phyloP scores from a whole-genome alignment of 1,140 invertebrate genomes.

The Lepeophtheirus salmonis region DNA sequence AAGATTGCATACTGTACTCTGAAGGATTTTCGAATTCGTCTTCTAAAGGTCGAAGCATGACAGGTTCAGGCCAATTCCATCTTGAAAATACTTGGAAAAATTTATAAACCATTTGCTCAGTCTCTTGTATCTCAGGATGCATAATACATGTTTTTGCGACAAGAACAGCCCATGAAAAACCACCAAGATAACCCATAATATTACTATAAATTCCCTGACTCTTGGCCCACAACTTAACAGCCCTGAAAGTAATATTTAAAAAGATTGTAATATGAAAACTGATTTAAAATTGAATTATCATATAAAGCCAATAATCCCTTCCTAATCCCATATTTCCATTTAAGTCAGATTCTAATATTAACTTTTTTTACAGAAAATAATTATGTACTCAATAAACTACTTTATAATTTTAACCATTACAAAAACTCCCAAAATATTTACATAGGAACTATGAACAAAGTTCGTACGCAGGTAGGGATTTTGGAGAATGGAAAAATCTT shows the following conservation, averaged over 20 bases:
- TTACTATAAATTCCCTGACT: slow-evolving; percentile 15
- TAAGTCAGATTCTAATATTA: too few relatives aligned
- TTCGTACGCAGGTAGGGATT: too few relatives aligned
- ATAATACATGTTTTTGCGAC: slow-evolving; percentile 12
- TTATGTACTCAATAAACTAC: too few relatives aligned
- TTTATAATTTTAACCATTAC: too few relatives aligned
- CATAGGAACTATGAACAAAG: too few relatives aligned
- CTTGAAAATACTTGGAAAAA: slow-evolving; percentile 4
- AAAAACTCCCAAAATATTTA: too few relatives aligned
- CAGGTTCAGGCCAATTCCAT: slow-evolving; percentile 12
- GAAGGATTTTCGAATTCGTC: background rate
- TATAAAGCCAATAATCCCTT: too few relatives aligned
- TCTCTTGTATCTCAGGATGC: background rate
- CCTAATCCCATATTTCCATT: too few relatives aligned
- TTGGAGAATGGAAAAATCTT: too few relatives aligned
- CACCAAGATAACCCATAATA: slow-evolving; percentile 17
- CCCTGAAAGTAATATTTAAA: background rate
- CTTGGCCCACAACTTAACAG: slow-evolving; percentile 17
- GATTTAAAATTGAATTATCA: too few relatives aligned
- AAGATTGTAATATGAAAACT: too few relatives aligned
- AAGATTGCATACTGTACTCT: background rate
- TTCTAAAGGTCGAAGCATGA: background rate
- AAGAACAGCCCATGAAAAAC: slow-evolving; percentile 16
- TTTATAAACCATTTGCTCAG: background rate
- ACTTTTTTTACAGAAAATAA: too few relatives aligned